Base-by-base conservation (phyloP, 2,888 invertebrate species). In the Platypus cylindrus region DNA sequence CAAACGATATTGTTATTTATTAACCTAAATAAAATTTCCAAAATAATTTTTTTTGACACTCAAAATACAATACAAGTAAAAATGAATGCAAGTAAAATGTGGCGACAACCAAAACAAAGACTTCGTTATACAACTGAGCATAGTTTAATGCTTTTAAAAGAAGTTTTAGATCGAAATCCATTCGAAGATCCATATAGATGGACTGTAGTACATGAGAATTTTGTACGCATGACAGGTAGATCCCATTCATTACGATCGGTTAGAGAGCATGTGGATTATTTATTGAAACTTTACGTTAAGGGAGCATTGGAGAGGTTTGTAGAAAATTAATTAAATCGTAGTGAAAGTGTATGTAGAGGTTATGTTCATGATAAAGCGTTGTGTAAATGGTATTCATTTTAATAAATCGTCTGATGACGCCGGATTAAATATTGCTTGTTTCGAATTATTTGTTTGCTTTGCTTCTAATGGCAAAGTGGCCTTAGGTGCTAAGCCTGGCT, bases 281-380 rank as follows among this genome's bases (percentile, higher is more conserved):
- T 43, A 3, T 13, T 43, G 13, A 43, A 40, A 33, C 37, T 37
- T 27, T 40, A 43, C 28, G 37, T 40, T 15, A 43, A 40, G 32
- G 43, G 43, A 37, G 41, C 38, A 34, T 36, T 38, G 27, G 38
- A 41, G 36, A 41, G 36, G 41, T 41, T 27, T 38, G 38, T 37
- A 36, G n/a, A n/a, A n/a, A n/a, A n/a, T n/a, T n/a, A n/a, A n/a
- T n/a, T n/a, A n/a, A n/a, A n/a, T n/a, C n/a, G n/a, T n/a, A n/a
- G n/a, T n/a, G n/a, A n/a, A n/a, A n/a, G n/a, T n/a, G n/a, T n/a
- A n/a, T n/a, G n/a, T n/a, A n/a, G n/a, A n/a, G n/a, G n/a, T n/a
- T n/a, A n/a, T n/a, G n/a, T n/a, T n/a, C n/a, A n/a, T n/a, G n/a
- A n/a, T n/a, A n/a, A n/a, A n/a, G n/a, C n/a, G n/a, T n/a, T n/a